Evolutionary conservation across 2,888 invertebrate genomes (phyloP).

Genomic region (Microctonus brassicae): DNA sequence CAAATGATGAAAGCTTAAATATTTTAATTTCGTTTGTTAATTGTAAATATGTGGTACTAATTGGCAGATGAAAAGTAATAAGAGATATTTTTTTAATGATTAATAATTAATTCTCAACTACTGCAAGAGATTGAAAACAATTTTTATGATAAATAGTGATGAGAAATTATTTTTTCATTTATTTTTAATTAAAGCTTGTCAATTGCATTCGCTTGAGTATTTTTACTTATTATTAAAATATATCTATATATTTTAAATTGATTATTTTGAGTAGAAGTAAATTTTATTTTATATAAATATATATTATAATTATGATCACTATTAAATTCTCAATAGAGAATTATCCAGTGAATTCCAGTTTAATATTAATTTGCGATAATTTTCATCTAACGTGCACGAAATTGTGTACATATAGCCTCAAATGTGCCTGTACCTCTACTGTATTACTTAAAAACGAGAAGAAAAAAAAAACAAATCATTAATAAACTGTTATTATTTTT

Average conservation of each 20-base stretch:
- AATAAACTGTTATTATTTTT: constrained; percentile 66
- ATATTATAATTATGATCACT: neutral
- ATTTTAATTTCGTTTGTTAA: neutral
- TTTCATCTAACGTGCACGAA: constrained; percentile 20
- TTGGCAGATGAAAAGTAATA: neutral
- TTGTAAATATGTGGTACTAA: neutral
- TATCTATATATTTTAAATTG: neutral
- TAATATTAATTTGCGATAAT: neutral
- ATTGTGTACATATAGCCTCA: constrained; percentile 40
- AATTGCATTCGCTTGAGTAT: neutral
- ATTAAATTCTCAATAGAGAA: neutral
- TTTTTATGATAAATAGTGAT: neutral
- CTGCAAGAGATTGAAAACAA: neutral
- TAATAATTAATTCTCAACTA: neutral
- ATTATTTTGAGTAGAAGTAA: neutral
- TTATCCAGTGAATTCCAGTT: neutral
- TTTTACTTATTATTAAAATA: neutral
- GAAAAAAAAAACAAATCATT: constrained; percentile 50
- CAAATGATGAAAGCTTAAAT: neutral
- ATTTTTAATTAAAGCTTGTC: neutral
- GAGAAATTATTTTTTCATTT: neutral
- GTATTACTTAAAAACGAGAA: constrained; percentile 58
- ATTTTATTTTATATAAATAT: neutral
- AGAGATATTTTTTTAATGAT: neutral
- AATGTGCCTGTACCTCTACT: constrained; percentile 61